phyloP scores from a whole-genome alignment of 2,113 vertebrate genomes.

The Tetrax tetrax region DNA sequence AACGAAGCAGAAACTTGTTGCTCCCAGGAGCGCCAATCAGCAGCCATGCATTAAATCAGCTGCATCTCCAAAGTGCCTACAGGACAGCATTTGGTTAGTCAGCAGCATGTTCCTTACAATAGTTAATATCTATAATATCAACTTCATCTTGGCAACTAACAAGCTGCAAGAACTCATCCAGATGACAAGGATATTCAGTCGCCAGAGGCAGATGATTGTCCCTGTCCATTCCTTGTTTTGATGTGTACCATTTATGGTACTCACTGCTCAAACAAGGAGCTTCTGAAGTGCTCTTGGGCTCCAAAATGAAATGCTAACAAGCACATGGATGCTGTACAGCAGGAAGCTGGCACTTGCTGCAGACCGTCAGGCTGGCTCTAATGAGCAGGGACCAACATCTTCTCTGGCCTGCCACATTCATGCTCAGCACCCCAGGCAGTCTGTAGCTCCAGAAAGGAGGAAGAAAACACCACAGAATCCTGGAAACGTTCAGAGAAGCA shows the following conservation, averaged over 20 bases:
- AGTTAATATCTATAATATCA: background rate
- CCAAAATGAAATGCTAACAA: slow-evolving; percentile 16
- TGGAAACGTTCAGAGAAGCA: background rate
- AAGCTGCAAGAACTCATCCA: background rate
- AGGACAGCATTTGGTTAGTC: background rate
- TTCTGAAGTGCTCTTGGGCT: background rate
- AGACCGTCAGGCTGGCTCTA: background rate
- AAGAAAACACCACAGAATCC: background rate
- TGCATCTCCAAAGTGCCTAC: background rate
- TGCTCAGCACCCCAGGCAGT: background rate
- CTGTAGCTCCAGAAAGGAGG: background rate
- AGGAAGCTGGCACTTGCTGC: background rate
- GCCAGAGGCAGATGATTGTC: background rate
- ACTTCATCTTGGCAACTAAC: background rate
- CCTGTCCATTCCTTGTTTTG: background rate
- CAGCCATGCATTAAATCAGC: background rate
- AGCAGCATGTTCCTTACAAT: background rate
- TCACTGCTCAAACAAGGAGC: background rate
- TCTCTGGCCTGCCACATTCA: background rate
- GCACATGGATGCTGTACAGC: background rate
- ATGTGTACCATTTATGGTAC: background rate
- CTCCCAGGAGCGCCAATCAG: background rate
- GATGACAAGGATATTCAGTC: background rate
- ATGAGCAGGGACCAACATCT: background rate
- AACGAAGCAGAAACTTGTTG: background rate